These are phyloP conservation scores for Oasisia sp. DNA, from an alignment of 2,888 invertebrate genomes.

Conservation along the genomic window DNA sequence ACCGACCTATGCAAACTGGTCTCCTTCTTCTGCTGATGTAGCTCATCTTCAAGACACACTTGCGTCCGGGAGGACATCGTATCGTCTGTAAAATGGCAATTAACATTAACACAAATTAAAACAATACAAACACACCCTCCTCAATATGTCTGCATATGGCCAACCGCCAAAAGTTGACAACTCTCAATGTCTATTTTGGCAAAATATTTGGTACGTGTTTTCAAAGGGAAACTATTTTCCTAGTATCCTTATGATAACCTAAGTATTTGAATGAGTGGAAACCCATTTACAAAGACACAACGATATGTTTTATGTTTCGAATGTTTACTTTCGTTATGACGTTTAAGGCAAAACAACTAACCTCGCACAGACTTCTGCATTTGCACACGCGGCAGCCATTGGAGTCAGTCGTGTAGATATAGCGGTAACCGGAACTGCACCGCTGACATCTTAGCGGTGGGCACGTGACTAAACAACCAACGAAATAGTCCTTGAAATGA, in stretches of 20 bases:
- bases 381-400: background rate
- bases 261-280: background rate
- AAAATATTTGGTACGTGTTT: too few species aligned
- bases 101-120: too few species aligned
- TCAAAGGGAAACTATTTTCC: background rate
- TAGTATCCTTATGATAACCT: background rate
- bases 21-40: too few species aligned
- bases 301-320: background rate
- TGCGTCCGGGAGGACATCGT: too few species aligned
- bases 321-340: background rate
- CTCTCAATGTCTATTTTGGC: too few species aligned
- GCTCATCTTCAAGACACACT: too few species aligned
- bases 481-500: background rate
- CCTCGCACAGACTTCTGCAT: background rate
- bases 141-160: too few species aligned
- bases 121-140: too few species aligned
- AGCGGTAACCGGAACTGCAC: background rate
- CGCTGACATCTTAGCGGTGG: background rate
- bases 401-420: background rate
- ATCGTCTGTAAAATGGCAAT: too few species aligned
- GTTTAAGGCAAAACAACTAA: background rate
- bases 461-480: background rate
- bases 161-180: too few species aligned
- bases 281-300: background rate
- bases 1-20: too few species aligned